These are phyloP conservation scores for Drosophila azteca DNA, from an alignment of 1,140 invertebrate species.

Conservation along the genomic window DNA sequence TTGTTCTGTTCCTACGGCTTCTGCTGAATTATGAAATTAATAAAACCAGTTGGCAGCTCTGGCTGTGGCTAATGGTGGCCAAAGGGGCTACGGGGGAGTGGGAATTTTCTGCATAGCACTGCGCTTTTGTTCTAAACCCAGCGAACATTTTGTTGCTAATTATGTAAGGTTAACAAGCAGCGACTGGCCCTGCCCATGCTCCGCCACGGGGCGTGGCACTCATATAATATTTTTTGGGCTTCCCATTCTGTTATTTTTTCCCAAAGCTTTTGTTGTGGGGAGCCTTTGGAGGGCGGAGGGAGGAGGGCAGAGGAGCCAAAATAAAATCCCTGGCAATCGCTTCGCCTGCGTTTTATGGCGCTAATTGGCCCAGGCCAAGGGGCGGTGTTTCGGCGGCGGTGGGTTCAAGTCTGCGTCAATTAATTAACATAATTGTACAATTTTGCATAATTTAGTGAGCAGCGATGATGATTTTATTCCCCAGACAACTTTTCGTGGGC, in stretches of 20 bases:
- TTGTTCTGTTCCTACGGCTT: constrained; percentile 45
- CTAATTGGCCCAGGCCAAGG: constrained; percentile 55
- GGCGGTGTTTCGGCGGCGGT: not conserved
- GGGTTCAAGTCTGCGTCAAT: constrained; percentile 60
- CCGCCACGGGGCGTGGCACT: constrained; percentile 35
- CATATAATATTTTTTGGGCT: constrained; percentile 32
- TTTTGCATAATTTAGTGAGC: constrained; percentile 71
- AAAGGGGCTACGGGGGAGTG: not conserved
- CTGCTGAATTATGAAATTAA: constrained; percentile 78
- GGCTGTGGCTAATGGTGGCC: no score
- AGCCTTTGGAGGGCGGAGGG: constrained; percentile 16
- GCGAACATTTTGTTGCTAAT: constrained; percentile 74
- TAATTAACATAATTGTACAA: constrained; percentile 81
- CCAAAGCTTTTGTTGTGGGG: not conserved
- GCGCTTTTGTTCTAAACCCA: constrained; percentile 78
- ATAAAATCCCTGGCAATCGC: constrained; percentile 59
- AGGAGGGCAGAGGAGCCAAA: constrained; percentile 28
- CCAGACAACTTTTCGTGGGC: constrained; percentile 12
- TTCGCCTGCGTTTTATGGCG: constrained; percentile 75
- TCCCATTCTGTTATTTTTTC: constrained; percentile 13
- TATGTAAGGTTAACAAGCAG: constrained; percentile 73
- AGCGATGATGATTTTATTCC: constrained; percentile 45
- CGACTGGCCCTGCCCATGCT: constrained; percentile 9
- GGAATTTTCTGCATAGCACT: constrained; percentile 60
- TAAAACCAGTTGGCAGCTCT: constrained; percentile 64